Conservation (phyloP, 1,140 invertebrate species). For the Anadara kagoshimensis region DNA sequence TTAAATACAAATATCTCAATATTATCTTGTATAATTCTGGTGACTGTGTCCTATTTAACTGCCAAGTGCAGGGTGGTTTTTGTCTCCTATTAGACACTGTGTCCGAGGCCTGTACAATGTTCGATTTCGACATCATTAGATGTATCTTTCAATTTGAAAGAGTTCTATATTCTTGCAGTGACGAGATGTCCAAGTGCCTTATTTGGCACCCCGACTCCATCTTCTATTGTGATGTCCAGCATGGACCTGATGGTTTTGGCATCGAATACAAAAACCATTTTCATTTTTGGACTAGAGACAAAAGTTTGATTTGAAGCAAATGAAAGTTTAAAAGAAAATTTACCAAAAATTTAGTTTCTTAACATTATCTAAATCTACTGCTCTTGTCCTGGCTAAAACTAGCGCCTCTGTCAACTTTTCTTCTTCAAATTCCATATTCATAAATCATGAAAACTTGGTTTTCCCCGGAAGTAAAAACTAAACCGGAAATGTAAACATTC, state of each 20-base stretch:
- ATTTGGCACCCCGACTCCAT: neutral
- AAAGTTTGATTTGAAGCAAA: too few species aligned
- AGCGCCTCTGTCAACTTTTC: constrained; percentile 37
- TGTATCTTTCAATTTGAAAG: neutral
- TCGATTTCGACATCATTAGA: neutral
- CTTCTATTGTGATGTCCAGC: neutral
- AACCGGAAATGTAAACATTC: too few species aligned
- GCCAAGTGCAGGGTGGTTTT: too few species aligned
- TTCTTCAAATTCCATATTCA: constrained; percentile 31
- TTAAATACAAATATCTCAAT: too few species aligned
- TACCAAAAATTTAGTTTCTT: constrained; percentile 43
- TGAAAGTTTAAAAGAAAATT: neutral
- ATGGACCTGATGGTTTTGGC: neutral
- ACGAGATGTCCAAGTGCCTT: neutral
- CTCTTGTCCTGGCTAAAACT: constrained; percentile 35
- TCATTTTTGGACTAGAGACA: too few species aligned
- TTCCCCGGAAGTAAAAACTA: too few species aligned
- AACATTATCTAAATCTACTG: constrained; percentile 32
- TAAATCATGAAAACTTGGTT: neutral
- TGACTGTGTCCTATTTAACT: too few species aligned
- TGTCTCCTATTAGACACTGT: too few species aligned
- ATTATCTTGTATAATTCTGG: too few species aligned
- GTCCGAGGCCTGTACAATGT: too few species aligned
- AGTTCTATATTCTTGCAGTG: neutral
- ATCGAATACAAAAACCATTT: neutral